Conservation (phyloP, 2,797 vertebrate genomes). For the Anabas testudineus region DNA sequence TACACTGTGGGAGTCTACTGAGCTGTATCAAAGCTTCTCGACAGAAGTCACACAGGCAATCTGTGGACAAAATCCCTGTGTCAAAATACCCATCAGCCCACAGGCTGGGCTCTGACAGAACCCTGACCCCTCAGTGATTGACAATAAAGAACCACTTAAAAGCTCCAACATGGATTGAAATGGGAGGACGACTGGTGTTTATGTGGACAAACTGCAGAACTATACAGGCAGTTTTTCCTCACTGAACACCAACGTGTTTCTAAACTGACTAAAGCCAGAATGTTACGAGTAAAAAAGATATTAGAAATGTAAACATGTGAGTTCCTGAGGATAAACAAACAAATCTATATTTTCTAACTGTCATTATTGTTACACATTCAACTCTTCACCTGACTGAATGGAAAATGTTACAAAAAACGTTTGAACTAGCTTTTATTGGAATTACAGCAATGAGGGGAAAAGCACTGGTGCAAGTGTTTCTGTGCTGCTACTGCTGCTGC, state of each 20-base stretch:
- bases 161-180: neutral
- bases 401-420: neutral
- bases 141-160: neutral
- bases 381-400: too few species aligned
- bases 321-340: too few species aligned
- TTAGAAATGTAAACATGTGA: too few species aligned
- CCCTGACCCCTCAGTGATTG: neutral
- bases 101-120: neutral
- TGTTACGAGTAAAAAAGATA: too few species aligned
- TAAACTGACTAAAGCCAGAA: too few species aligned
- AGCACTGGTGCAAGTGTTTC: neutral
- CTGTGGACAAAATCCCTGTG: neutral
- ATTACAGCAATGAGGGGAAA: neutral
- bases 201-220: too few species aligned
- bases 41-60: neutral
- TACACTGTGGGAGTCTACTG: neutral
- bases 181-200: too few species aligned
- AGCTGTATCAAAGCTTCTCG: neutral
- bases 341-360: too few species aligned
- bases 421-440: neutral
- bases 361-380: too few species aligned
- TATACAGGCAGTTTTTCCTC: too few species aligned
- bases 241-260: too few species aligned
- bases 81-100: neutral
- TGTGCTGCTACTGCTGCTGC: neutral